Conservation (phyloP, 23 tunicate species). For the Pegea sp. region DNA sequence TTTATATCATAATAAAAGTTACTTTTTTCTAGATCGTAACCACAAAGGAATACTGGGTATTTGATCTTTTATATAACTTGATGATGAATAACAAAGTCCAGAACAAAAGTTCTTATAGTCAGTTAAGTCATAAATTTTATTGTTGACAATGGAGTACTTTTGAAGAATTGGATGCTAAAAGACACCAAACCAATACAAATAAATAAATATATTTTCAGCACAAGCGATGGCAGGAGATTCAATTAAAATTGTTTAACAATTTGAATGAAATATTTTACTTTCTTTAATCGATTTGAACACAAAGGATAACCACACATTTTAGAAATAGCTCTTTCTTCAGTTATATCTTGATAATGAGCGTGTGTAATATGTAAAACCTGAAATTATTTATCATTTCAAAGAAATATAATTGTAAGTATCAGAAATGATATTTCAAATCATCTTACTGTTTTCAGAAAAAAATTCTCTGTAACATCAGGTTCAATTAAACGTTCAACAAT, state of each 20-base stretch:
- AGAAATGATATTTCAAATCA: too few species aligned
- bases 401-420: too few species aligned
- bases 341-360: conserved; percentile 26
- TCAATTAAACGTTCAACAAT: neutral
- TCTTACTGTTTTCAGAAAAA: neutral
- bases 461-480: neutral
- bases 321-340: conserved; percentile 29
- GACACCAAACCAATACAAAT: conserved; percentile 2
- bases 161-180: conserved; percentile 25
- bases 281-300: conserved; percentile 13
- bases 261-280: conserved; percentile 7
- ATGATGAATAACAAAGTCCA: conserved; percentile 15
- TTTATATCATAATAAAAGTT: too few species aligned
- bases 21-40: conserved; percentile 22
- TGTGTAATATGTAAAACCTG: conserved; percentile 10
- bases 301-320: conserved; percentile 32
- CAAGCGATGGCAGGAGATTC: neutral
- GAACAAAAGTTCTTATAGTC: conserved; percentile 30
- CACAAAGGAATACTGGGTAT: conserved; percentile 29
- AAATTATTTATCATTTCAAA: too few species aligned
- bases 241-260: neutral
- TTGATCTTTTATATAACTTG: conserved; percentile 15
- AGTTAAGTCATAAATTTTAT: conserved; percentile 29
- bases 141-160: conserved; percentile 17
- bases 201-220: neutral